phyloP scores from a whole-genome alignment of 2,797 vertebrate species.

The Leptodactylus fallax region DNA sequence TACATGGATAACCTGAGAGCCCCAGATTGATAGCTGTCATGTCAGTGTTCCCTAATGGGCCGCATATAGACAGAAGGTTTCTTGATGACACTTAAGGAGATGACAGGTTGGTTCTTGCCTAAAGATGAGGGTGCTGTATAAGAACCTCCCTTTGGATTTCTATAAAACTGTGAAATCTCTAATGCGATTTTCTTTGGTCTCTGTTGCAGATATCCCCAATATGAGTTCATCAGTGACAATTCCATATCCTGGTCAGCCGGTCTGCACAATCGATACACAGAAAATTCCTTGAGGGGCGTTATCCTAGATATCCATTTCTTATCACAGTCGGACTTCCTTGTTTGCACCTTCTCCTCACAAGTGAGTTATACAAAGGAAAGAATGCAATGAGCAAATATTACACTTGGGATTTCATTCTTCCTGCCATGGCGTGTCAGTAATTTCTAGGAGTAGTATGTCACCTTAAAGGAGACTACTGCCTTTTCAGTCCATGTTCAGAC shows the following conservation, averaged over 20 bases:
- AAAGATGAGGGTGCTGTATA: not conserved
- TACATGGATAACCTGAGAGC: no score
- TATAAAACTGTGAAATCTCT: not conserved
- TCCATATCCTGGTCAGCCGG: conserved; percentile 98
- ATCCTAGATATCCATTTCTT: conserved; percentile 98
- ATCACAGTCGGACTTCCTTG: conserved; percentile 95
- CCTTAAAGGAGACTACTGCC: no score
- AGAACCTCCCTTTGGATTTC: not conserved
- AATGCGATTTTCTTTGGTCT: conserved; percentile 48
- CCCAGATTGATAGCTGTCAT: no score
- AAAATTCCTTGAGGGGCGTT: conserved; percentile 95
- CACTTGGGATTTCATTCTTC: not conserved
- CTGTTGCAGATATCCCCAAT: conserved; percentile 87
- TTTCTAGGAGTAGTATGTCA: no score
- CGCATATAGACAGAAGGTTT: no score
- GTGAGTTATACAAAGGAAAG: conserved; percentile 71
- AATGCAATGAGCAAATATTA: not conserved
- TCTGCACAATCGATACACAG: conserved; percentile 95
- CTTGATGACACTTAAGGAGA: no score
- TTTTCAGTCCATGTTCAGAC: no score
- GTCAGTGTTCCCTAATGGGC: no score
- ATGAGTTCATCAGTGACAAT: conserved; percentile 98
- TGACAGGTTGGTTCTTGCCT: no score
- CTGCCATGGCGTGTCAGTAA: not conserved
- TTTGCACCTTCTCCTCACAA: conserved; percentile 98